Conservation (phyloP, 1,140 invertebrate genomes). For the Bradysia coprophila region DNA sequence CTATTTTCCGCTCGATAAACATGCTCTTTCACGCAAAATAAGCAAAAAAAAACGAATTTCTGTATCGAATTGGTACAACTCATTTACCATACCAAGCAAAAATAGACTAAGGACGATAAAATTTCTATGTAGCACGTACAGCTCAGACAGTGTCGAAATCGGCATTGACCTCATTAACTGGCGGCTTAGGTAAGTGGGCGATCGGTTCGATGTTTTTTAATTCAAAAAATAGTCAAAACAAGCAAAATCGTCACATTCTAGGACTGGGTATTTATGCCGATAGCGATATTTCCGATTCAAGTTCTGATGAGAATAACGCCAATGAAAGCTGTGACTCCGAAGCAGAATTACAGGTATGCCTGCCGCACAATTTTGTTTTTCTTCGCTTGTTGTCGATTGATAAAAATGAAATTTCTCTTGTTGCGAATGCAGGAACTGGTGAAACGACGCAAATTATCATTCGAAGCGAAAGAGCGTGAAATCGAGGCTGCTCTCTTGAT, state of each 20-base stretch:
- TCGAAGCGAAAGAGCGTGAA: background rate
- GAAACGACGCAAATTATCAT: background rate
- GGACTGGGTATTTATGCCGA: background rate
- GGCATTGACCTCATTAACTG: background rate
- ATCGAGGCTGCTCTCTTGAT: background rate
- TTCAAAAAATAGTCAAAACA: background rate
- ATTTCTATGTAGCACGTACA: background rate
- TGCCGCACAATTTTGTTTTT: background rate
- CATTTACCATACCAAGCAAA: no score
- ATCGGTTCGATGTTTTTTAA: background rate
- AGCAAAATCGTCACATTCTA: background rate
- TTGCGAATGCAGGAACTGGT: background rate
- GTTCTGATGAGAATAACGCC: background rate
- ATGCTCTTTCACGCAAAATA: no score
- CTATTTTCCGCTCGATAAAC: no score
- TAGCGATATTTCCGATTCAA: background rate
- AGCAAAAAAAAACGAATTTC: no score
- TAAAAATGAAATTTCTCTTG: background rate
- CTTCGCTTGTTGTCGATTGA: background rate
- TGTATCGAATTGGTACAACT: no score
- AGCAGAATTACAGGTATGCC: background rate
- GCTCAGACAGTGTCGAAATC: background rate
- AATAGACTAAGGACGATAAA: no score
- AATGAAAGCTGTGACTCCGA: background rate
- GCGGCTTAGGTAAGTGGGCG: background rate